These are phyloP conservation scores for Ctenopoma multispine DNA, from an alignment of 2,797 vertebrate genomes.

Conservation along the genomic window DNA sequence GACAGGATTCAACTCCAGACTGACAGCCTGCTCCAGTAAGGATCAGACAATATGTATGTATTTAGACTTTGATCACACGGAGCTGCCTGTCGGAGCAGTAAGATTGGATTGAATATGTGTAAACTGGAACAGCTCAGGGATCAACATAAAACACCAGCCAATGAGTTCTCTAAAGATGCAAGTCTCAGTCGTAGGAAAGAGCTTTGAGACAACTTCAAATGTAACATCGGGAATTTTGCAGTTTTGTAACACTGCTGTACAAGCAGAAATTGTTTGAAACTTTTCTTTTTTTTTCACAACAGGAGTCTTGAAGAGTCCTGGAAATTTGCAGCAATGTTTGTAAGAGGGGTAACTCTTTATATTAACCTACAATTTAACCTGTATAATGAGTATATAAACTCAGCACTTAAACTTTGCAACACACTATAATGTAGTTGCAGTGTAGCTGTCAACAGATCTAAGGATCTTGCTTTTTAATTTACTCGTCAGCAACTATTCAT, in stretches of 20 bases:
- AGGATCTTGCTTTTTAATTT: neutral
- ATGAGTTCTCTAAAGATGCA: slow-evolving; percentile 51
- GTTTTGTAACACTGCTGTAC: slow-evolving; percentile 63
- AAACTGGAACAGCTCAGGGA: slow-evolving; percentile 65
- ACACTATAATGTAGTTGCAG: neutral
- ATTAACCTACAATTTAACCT: neutral
- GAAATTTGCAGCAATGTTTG: slow-evolving; percentile 39
- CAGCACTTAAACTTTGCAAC: neutral
- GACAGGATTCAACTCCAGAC: slow-evolving; percentile 64
- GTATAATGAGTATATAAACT: neutral
- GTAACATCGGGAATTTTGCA: slow-evolving; percentile 51
- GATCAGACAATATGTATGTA: slow-evolving; percentile 58
- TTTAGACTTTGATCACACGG: slow-evolving; percentile 61
- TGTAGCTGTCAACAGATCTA: neutral
- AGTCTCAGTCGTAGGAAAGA: slow-evolving; percentile 46
- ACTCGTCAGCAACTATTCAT: neutral
- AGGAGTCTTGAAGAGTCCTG: slow-evolving; percentile 15
- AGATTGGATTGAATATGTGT: slow-evolving; percentile 53
- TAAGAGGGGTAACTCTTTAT: slow-evolving; percentile 17
- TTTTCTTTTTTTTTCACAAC: slow-evolving; percentile 25
- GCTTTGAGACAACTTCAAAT: slow-evolving; percentile 67
- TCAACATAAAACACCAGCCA: slow-evolving; percentile 61
- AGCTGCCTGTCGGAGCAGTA: slow-evolving; percentile 36
- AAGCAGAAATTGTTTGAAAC: slow-evolving; percentile 58
- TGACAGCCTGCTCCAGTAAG: slow-evolving; percentile 40